A percentile compares a stretch with the other conserved stretches of the same genome.
phyloP scores from a whole-genome alignment of 2,797 vertebrate genomes.

The Smutsia gigantea region DNA sequence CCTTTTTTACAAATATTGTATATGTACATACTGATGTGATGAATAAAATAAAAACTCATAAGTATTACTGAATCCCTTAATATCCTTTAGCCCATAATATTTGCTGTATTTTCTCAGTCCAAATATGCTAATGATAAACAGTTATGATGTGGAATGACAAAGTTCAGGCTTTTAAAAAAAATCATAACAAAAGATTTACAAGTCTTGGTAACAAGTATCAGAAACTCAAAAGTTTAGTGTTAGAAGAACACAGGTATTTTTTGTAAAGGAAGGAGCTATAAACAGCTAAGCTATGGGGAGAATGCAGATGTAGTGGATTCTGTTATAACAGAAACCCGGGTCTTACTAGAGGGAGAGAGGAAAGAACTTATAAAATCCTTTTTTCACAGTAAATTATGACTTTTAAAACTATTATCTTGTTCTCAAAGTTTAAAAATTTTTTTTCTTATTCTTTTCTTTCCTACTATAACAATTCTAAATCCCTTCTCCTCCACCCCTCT shows the following conservation, averaged over 20 bases:
- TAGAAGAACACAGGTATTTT: neutral
- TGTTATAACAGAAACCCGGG: neutral
- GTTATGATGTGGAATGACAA: neutral
- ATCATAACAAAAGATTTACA: neutral
- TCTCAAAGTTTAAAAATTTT: neutral
- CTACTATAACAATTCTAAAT: neutral
- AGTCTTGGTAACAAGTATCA: neutral
- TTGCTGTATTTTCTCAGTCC: neutral
- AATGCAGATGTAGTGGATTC: neutral
- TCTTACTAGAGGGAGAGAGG: neutral
- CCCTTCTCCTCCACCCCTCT: neutral
- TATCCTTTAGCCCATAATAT: neutral
- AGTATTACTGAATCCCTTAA: neutral
- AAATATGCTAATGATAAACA: neutral
- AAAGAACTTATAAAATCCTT: neutral
- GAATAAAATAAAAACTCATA: neutral
- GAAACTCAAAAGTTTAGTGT: neutral
- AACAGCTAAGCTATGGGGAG: neutral
- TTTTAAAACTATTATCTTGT: conserved; percentile 1
- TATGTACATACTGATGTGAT: neutral
- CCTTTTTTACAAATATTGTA: neutral
- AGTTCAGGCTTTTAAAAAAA: neutral
- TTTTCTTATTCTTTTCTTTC: neutral
- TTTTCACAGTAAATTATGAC: neutral
- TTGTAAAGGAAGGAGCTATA: neutral